Conservation (phyloP, 2,797 vertebrate genomes). For the Poecilia wingei region DNA sequence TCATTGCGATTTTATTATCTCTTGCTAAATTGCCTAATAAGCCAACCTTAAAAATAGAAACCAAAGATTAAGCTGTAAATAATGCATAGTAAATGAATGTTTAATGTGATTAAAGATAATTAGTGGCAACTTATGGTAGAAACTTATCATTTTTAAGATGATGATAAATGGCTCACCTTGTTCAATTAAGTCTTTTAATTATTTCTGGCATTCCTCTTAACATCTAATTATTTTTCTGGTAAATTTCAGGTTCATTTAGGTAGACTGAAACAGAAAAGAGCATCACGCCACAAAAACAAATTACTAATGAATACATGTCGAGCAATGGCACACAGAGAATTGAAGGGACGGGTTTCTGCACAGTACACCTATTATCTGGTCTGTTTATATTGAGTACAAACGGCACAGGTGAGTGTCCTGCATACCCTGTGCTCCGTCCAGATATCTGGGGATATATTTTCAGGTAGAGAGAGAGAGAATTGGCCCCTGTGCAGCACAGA, state of each 20-base stretch:
- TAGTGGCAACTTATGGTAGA: neutral
- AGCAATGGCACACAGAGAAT: neutral
- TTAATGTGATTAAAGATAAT: slow-evolving; percentile 8
- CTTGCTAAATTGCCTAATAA: neutral
- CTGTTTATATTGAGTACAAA: slow-evolving; percentile 27
- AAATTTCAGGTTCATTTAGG: neutral
- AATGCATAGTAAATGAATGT: neutral
- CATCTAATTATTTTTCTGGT: slow-evolving; percentile 9
- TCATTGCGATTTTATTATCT: slow-evolving; percentile 7
- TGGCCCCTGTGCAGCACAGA: slow-evolving; percentile 50
- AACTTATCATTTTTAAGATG: neutral
- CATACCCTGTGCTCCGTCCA: slow-evolving; percentile 30
- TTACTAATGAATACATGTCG: slow-evolving; percentile 7
- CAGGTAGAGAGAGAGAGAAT: slow-evolving; percentile 28
- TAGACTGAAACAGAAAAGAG: slow-evolving; percentile 9
- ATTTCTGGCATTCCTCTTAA: neutral
- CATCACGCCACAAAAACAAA: neutral
- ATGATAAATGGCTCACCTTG: neutral
- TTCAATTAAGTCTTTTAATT: neutral
- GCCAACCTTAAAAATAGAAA: neutral
- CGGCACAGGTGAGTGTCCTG: neutral
- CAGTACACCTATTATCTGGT: neutral
- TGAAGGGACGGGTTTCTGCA: neutral
- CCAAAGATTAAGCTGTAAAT: slow-evolving; percentile 4
- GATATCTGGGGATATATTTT: slow-evolving; percentile 41